A percentile compares a stretch with the other conserved stretches of the same genome.
Evolutionary conservation across 2,113 vertebrate genomes (phyloP).

Genomic region (Takifugu bimaculatus): DNA sequence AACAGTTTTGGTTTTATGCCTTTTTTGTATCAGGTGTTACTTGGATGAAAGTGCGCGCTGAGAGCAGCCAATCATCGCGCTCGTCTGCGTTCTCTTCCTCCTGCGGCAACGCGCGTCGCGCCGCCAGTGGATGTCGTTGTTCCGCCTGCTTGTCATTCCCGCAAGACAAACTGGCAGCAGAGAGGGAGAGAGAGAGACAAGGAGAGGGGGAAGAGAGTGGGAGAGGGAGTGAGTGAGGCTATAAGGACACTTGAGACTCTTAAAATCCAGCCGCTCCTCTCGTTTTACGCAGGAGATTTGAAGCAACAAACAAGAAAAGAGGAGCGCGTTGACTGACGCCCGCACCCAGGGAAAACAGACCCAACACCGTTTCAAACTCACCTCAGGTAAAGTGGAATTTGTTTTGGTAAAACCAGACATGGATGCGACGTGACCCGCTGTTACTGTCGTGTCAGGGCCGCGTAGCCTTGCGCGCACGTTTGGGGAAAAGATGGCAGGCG

Average conservation of each 20-base stretch:
- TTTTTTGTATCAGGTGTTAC: no score
- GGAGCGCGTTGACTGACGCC: conserved; percentile 28
- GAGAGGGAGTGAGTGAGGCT: conserved; percentile 31
- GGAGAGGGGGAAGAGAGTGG: conserved; percentile 18
- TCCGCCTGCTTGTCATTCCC: conserved; percentile 61
- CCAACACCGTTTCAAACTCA: conserved; percentile 18
- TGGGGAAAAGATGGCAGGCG: background rate
- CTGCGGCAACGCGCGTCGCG: conserved; percentile 21
- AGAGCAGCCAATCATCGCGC: background rate
- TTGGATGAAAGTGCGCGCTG: no score
- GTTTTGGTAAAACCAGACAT: background rate
- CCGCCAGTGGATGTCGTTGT: conserved; percentile 84
- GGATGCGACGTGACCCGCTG: background rate
- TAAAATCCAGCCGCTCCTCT: conserved; percentile 54
- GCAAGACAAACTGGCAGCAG: conserved; percentile 66
- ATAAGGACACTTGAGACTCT: conserved; percentile 58
- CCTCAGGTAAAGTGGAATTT: conserved; percentile 48
- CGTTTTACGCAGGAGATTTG: conserved; percentile 52
- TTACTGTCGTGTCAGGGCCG: background rate
- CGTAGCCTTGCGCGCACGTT: background rate
- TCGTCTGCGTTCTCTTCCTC: background rate
- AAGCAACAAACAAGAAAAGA: conserved; percentile 56
- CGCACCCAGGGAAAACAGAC: conserved; percentile 11
- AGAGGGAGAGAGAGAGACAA: conserved; percentile 38
- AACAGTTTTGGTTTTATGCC: no score